Evolutionary conservation across 2,888 invertebrate genomes (phyloP), one percentile per base, ranked within the genome.

Genomic region (Cryptus armator): DNA sequence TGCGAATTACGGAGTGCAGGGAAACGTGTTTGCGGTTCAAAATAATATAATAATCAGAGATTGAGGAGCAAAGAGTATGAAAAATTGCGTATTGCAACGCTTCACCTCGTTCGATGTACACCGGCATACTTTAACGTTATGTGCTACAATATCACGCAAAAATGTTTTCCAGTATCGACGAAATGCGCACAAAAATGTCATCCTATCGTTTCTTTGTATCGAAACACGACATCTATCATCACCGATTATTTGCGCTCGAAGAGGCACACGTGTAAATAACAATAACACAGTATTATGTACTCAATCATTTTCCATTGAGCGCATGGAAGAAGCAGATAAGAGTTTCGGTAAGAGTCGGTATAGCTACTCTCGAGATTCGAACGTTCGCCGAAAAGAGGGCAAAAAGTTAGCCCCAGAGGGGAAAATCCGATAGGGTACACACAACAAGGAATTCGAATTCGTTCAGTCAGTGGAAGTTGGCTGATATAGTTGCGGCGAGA

Each of bases 371-470:
- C 64, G 71, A 72, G 44, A 72, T 62, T 32, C 32, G 32, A 14
- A 29, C 62, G n/a, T 29, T 24, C 29, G 32, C 14, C 5, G 59
- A 62, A 70, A 19, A 10, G 43, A 48, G 46, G 56, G 14, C 14
- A 14, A 32, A 56, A 66, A 86, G 82, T 81, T 76, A 78, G 85
- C 72, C 81, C 85, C 56, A 77, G 75, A 56, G 84, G 87, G 86
- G 83, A 79, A 84, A 86, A 86, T 86, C 85, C 86, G 87, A 87
- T 87, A 87, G 83, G 87, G 85, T 48, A 48, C 86, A 88, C 82
- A 85, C 81, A 86, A 85, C 84, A 88, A 81, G 85, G 84, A 62
- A 87, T 86, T 86, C 84, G 86, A 87, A 88, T 86, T 87, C 87
- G 86, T 81, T 84, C 84, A 81, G 74, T 79, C 87, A 82, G 68